Evolutionary conservation across 2,888 invertebrate species (phyloP).

Genomic region (Timandra comae): DNA sequence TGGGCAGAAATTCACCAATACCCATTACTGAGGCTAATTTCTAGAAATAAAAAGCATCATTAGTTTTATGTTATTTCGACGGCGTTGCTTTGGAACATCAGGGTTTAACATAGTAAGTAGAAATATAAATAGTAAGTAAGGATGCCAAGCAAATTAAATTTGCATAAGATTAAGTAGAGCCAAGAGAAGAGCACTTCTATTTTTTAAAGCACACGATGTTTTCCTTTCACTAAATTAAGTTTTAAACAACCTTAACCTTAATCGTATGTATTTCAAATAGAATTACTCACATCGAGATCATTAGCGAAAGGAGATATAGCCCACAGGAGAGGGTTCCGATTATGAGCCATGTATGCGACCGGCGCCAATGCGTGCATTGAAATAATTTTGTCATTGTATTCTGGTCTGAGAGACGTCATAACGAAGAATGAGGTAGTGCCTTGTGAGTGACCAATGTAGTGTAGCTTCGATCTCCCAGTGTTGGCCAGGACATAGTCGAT

Average conservation of each 20-base stretch:
- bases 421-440: constrained; percentile 81
- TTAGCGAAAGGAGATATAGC: constrained; percentile 56
- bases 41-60: constrained; percentile 50
- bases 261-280: no score
- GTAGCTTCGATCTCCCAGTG: constrained; percentile 78
- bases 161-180: no score
- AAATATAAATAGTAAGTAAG: no score
- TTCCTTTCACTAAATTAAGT: no score
- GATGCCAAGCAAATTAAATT: no score
- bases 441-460: constrained; percentile 89
- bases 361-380: constrained; percentile 83
- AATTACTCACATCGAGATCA: constrained; percentile 52
- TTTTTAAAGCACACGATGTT: no score
- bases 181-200: no score
- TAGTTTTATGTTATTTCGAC: no score
- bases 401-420: constrained; percentile 79
- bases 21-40: constrained; percentile 63
- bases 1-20: constrained; percentile 80
- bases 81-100: no score
- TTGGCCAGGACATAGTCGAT: constrained; percentile 82
- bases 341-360: constrained; percentile 79
- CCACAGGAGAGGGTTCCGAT: constrained; percentile 64
- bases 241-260: no score
- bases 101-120: no score
- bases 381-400: constrained; percentile 80